Percentiles rank a stretch among this genome's conserved stretches.
These are phyloP conservation scores for Drosophila asahinai DNA, from an alignment of 1,140 invertebrate genomes.

Conservation along the genomic window DNA sequence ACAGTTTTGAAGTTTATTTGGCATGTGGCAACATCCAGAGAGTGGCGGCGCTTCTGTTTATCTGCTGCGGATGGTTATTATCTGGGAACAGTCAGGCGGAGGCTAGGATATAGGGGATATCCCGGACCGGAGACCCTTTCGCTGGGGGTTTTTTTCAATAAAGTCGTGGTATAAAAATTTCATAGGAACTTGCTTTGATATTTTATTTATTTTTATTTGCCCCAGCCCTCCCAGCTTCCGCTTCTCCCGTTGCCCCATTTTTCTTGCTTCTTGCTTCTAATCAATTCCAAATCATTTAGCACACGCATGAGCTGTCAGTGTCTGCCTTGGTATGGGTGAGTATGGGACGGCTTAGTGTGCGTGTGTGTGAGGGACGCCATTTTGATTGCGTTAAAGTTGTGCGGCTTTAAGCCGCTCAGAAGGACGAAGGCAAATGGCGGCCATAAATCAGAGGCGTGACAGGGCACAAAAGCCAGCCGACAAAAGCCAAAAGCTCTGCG, in stretches of 20 bases:
- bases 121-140: slow-evolving; percentile 30
- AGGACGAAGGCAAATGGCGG: slow-evolving; percentile 43
- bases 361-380: slow-evolving; percentile 40
- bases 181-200: slow-evolving; percentile 76
- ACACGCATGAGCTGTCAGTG: slow-evolving; percentile 76
- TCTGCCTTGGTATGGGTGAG: slow-evolving; percentile 3
- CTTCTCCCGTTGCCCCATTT: slow-evolving; percentile 13
- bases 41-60: slow-evolving; percentile 60
- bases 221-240: slow-evolving; percentile 13
- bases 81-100: slow-evolving; percentile 53
- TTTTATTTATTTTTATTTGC: slow-evolving; percentile 82
- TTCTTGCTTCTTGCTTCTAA: slow-evolving; percentile 62
- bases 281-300: slow-evolving; percentile 82
- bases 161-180: slow-evolving; percentile 74
- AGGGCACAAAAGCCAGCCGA: slow-evolving; percentile 77
- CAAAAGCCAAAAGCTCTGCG: slow-evolving; percentile 77
- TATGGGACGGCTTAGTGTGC: not conserved
- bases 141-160: slow-evolving; percentile 59
- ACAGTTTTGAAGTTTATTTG: slow-evolving; percentile 82
- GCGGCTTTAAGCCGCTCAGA: slow-evolving; percentile 64
- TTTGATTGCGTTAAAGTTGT: slow-evolving; percentile 72
- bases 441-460: slow-evolving; percentile 80
- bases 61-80: slow-evolving; percentile 65
- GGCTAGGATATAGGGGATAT: slow-evolving; percentile 4
- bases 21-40: slow-evolving; percentile 43